Evolutionary conservation across 2,797 vertebrate species (phyloP).

Genomic region (Morelia viridis): DNA sequence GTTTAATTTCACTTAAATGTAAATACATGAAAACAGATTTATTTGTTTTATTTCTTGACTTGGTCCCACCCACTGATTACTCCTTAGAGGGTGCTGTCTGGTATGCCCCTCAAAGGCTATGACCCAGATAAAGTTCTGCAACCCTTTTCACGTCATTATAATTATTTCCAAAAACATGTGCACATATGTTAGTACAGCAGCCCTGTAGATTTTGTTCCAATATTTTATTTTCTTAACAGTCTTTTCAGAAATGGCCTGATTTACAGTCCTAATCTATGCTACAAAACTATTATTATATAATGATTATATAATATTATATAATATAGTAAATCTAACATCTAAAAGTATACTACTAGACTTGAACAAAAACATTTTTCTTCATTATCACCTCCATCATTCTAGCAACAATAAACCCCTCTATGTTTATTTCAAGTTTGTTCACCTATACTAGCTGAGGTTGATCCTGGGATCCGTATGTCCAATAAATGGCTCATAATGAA

Average conservation of each 20-base stretch:
- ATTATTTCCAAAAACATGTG: too few relatives aligned
- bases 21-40: too few relatives aligned
- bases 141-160: too few relatives aligned
- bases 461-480: background rate
- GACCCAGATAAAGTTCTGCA: too few relatives aligned
- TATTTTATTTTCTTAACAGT: background rate
- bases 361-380: background rate
- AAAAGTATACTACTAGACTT: background rate
- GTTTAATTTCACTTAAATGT: too few relatives aligned
- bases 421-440: constrained; percentile 7
- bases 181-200: background rate
- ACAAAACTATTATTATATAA: background rate
- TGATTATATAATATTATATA: background rate
- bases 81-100: too few relatives aligned
- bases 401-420: background rate
- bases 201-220: background rate
- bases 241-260: background rate
- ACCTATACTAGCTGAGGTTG: constrained; percentile 4
- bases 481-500: constrained; percentile 18
- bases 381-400: background rate
- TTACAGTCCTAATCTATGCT: background rate
- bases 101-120: too few relatives aligned
- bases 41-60: too few relatives aligned
- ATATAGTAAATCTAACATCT: background rate
- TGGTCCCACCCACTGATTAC: too few relatives aligned